Conservation (phyloP, 2,888 invertebrate genomes). For the Molanna angustata region DNA sequence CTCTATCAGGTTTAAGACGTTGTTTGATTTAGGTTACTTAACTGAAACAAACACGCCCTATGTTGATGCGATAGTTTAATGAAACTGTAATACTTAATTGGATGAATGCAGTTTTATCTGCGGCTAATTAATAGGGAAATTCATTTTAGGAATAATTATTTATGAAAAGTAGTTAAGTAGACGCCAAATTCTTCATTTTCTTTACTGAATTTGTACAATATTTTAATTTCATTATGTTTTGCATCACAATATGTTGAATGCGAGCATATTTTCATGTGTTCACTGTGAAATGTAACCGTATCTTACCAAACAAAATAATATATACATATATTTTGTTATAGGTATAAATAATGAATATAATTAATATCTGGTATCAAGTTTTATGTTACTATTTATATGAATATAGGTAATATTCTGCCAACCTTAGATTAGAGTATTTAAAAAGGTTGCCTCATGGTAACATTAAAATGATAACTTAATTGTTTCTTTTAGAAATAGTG, state of each 20-base stretch:
- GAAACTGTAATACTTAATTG: slow-evolving; percentile 21
- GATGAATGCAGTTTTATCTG: slow-evolving; percentile 21
- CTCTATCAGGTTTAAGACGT: slow-evolving; percentile 17
- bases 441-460: slow-evolving; percentile 25
- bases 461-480: slow-evolving; percentile 25
- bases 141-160: slow-evolving; percentile 24
- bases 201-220: slow-evolving; percentile 16
- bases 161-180: slow-evolving; percentile 30
- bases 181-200: slow-evolving; percentile 28
- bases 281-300: slow-evolving; percentile 14
- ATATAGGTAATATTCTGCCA: slow-evolving; percentile 24
- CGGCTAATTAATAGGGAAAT: slow-evolving; percentile 25
- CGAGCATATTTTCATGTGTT: slow-evolving; percentile 18
- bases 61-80: slow-evolving; percentile 28
- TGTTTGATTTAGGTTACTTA: slow-evolving; percentile 12
- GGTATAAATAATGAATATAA: slow-evolving; percentile 9
- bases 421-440: slow-evolving; percentile 15
- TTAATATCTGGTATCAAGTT: slow-evolving; percentile 11
- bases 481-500: slow-evolving; percentile 25
- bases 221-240: slow-evolving; percentile 9
- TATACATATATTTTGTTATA: too few species aligned
- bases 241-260: slow-evolving; percentile 8
- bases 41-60: slow-evolving; percentile 12
- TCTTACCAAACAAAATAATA: slow-evolving; percentile 9
- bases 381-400: slow-evolving; percentile 23